These are phyloP conservation scores for Pelochelys cantorii DNA, from an alignment of 2,797 vertebrate genomes.

Conservation along the genomic window DNA sequence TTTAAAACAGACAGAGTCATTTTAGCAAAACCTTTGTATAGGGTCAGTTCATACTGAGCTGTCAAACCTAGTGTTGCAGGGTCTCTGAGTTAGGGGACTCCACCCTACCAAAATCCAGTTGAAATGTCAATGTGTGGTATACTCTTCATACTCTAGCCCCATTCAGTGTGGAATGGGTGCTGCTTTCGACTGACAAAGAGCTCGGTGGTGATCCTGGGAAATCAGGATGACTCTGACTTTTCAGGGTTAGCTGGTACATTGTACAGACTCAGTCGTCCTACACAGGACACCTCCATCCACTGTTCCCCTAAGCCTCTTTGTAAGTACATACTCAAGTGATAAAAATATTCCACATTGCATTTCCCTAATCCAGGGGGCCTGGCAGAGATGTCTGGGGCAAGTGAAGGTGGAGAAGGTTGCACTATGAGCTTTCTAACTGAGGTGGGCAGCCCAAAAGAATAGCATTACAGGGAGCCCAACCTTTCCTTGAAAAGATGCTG, in stretches of 20 bases:
- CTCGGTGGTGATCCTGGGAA: background rate
- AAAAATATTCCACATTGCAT: background rate
- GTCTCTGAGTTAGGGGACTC: background rate
- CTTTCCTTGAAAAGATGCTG: too few relatives aligned
- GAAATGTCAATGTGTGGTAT: background rate
- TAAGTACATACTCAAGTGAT: background rate
- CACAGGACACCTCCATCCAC: background rate
- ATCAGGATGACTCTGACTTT: background rate
- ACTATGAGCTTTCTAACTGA: background rate
- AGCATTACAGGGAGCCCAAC: too few relatives aligned
- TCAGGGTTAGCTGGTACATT: background rate
- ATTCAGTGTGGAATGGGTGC: background rate
- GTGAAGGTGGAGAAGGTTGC: background rate
- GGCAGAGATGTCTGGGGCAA: background rate
- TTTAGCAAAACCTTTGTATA: background rate
- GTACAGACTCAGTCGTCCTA: background rate
- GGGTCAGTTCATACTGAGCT: background rate
- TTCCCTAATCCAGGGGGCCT: background rate
- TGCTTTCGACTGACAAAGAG: background rate
- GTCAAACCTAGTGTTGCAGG: background rate
- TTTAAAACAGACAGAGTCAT: background rate
- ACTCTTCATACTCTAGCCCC: background rate
- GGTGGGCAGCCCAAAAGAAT: too few relatives aligned
- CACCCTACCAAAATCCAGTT: background rate
- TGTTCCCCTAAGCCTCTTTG: background rate